Evolutionary conservation across 2,888 invertebrate species (phyloP), one percentile per base, ranked within the genome.

Genomic region (Drosophila prolongata): DNA sequence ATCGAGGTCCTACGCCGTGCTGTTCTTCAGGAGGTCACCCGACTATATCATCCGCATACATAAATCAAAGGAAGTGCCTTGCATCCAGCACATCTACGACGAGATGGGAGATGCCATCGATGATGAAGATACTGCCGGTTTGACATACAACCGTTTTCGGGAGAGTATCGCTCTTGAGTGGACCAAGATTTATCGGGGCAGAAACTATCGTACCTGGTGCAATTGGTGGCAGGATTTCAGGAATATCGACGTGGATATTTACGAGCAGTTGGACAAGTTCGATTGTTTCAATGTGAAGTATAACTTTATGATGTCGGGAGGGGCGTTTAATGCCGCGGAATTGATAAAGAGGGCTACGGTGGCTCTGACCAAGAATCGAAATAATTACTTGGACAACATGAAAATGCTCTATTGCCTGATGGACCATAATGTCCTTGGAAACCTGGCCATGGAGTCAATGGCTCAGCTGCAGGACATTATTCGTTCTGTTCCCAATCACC

Each of bases 141-240:
- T 19, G 1, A 2, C 0, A 8, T 1, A 8, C 14, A 42, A 1
- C 27, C 46, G 47, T 11, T 14, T 14, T 30, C 47, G 47, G 10
- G 30, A 46, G 0, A 14, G n/a, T 1, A 1, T 82, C 3, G 30
- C 30, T 2, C 13, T 16, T 1, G 61, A 69, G 6, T 80, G 75
- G 71, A 11, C 3, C 3, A n/a, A 35, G 1, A 6, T 58, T 5
- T 68, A 80, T 27, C 14, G 30, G 0, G 13, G 6, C 1, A 53
- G 56, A 10, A 24, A 58, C 1, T 79, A 85, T 11, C 43, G 47
- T 1, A 11, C 6, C 1, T 85, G 84, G 84, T n/a, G 40, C 0
- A 43, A 35, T 1, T 85, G 82, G 82, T 85, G 84, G 84, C 24
- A 19, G 6, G 75, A 77, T 1, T 76, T 67, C 40, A 54, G 70